Percentiles rank a stretch among this genome's conserved stretches.
phyloP scores from a whole-genome alignment of 2,797 vertebrate species.

The Streptopelia turtur region DNA sequence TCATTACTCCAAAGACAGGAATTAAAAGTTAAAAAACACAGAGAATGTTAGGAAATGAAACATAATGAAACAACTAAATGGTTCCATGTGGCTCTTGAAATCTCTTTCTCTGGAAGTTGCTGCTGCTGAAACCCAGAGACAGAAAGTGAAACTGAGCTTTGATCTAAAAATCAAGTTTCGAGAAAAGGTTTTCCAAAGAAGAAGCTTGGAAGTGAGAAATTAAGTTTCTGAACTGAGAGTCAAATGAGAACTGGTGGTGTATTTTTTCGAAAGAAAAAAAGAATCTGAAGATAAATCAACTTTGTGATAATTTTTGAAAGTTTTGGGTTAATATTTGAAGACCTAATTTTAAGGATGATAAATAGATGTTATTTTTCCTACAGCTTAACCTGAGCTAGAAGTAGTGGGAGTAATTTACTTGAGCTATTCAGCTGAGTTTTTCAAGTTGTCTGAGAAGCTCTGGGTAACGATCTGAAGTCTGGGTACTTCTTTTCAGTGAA shows the following conservation, averaged over 20 bases:
- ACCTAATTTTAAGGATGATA: background rate
- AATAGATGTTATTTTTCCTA: background rate
- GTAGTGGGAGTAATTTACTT: background rate
- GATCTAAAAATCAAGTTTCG: background rate
- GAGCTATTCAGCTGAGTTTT: background rate
- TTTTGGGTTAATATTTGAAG: background rate
- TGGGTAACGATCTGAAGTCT: background rate
- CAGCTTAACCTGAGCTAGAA: background rate
- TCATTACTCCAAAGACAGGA: background rate
- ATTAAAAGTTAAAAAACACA: background rate
- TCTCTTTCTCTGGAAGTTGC: background rate
- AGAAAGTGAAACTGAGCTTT: background rate
- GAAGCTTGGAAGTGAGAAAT: background rate
- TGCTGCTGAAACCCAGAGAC: background rate
- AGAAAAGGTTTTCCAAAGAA: background rate
- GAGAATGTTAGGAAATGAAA: background rate
- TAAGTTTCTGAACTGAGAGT: background rate
- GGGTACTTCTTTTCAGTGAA: background rate
- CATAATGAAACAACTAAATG: background rate
- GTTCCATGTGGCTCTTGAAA: background rate
- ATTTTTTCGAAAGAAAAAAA: background rate
- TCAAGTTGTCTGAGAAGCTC: background rate
- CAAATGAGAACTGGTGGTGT: background rate
- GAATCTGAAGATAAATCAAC: background rate
- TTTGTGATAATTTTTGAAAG: background rate